A percentile compares a stretch with the other conserved stretches of the same genome.
phyloP scores from a whole-genome alignment of 2,797 vertebrate species.

The Alosa sapidissima region DNA sequence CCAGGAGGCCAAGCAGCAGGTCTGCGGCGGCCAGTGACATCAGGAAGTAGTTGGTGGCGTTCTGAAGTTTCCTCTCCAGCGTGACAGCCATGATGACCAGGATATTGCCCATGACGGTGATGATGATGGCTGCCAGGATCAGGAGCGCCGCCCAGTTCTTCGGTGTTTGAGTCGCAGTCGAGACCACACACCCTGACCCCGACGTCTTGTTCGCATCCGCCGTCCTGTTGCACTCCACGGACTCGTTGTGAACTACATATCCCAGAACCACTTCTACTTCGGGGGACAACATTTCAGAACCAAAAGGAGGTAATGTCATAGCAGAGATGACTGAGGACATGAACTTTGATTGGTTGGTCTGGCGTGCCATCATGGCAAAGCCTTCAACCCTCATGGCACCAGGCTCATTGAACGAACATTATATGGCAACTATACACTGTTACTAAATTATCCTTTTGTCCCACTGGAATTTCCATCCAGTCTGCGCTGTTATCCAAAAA shows the following conservation, averaged over 20 bases:
- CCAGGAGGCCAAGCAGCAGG: constrained; percentile 94
- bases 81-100: constrained; percentile 96
- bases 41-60: constrained; percentile 97
- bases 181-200: constrained; percentile 50
- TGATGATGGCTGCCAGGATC: constrained; percentile 82
- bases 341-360: constrained; percentile 4
- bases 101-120: constrained; percentile 94
- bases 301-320: neutral
- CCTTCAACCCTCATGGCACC: neutral
- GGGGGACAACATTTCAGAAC: neutral
- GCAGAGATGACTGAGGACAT: neutral
- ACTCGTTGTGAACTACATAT: neutral
- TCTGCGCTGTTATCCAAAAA: neutral
- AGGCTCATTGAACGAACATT: neutral
- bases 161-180: constrained; percentile 52
- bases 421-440: neutral
- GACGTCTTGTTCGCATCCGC: neutral
- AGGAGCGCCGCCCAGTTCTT: constrained; percentile 94
- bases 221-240: neutral
- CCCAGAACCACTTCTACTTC: neutral
- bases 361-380: neutral
- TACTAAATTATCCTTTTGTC: neutral
- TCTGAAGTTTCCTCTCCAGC: constrained; percentile 96
- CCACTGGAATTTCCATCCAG: constrained; percentile 1
- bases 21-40: constrained; percentile 96